phyloP scores from a whole-genome alignment of 1,140 invertebrate genomes.

The Pantala flavescens region DNA sequence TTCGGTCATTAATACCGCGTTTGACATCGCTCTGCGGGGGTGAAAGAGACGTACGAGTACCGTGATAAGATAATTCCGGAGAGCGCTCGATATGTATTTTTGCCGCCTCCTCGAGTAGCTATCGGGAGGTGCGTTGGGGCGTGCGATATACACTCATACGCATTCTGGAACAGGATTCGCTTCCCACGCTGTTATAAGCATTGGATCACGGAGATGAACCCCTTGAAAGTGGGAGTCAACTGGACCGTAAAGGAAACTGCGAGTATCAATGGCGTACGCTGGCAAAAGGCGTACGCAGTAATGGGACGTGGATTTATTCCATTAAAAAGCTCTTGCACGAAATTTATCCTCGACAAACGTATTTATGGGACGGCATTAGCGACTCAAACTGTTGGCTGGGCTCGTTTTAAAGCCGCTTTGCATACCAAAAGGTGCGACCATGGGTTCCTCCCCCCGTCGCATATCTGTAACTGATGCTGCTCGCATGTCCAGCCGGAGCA shows the following conservation, averaged over 20 bases:
- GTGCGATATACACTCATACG: neutral
- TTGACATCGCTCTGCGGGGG: too few relatives aligned
- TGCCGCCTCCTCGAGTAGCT: too few relatives aligned
- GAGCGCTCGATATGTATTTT: too few relatives aligned
- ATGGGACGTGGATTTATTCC: conserved; percentile 8
- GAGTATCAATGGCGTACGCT: neutral
- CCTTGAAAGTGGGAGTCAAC: neutral
- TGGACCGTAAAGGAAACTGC: neutral
- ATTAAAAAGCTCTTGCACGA: conserved; percentile 6
- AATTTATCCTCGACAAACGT: conserved; percentile 6
- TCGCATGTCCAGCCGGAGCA: neutral
- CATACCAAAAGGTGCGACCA: neutral
- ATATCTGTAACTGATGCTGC: neutral
- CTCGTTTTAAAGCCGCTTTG: neutral
- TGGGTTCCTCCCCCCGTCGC: neutral
- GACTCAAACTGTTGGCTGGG: neutral
- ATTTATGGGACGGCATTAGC: conserved; percentile 8
- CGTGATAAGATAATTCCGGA: too few relatives aligned
- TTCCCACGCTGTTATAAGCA: neutral
- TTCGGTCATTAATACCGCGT: too few relatives aligned
- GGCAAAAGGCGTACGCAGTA: neutral
- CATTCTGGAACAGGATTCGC: neutral
- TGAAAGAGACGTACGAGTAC: too few relatives aligned
- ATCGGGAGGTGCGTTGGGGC: too few relatives aligned
- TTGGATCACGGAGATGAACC: neutral